Evolutionary conservation across 2,113 vertebrate genomes (phyloP).

Genomic region (Edolisoma coerulescens): DNA sequence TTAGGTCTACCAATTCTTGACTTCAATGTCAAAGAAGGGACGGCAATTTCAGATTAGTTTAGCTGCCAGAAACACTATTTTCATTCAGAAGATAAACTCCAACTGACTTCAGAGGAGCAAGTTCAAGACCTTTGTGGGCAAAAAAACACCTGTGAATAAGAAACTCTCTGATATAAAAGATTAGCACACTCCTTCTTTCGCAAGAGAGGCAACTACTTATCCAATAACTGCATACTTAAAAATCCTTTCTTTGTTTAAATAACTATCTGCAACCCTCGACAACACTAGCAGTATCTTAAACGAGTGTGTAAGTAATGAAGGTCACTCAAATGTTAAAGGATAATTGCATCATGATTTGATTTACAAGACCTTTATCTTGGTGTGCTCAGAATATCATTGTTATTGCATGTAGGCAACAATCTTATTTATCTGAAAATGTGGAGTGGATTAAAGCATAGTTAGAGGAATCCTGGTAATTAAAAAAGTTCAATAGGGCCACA

Average conservation of each 20-base stretch:
- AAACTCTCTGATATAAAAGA: background rate
- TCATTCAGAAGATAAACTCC: background rate
- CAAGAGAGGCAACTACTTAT: background rate
- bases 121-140: background rate
- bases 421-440: background rate
- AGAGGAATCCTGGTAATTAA: constrained; percentile 4
- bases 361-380: background rate
- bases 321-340: background rate
- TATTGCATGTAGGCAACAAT: background rate
- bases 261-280: background rate
- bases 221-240: background rate
- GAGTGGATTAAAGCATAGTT: background rate
- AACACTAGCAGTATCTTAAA: background rate
- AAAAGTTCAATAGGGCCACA: background rate
- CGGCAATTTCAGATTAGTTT: background rate
- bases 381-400: background rate
- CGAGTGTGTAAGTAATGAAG: background rate
- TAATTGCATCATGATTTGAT: background rate
- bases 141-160: background rate
- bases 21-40: background rate
- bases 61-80: background rate
- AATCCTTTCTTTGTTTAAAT: background rate
- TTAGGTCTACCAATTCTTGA: background rate
- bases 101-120: background rate
- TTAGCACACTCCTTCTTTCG: background rate